Base-by-base conservation (phyloP, 2,888 invertebrate genomes). In the Chymomyza caudatula region DNA sequence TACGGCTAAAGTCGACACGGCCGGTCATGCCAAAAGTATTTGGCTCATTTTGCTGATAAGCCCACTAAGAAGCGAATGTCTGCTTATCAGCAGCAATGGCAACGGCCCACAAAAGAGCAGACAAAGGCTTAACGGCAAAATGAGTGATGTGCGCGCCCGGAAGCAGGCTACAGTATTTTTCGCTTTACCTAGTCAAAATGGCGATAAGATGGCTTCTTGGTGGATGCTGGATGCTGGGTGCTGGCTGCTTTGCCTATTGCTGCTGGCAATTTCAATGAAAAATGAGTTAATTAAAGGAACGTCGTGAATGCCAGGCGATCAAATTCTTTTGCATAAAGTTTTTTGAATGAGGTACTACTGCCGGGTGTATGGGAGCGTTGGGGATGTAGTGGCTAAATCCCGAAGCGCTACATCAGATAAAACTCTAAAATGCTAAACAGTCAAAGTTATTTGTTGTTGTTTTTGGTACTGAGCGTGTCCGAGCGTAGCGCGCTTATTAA, bases 281-380 rank as follows among this genome's bases (percentile, higher is more conserved):
- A 89, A 89, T 89, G 85, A 87, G 88, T 87, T 89, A 89, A 89
- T 89, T 89, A 89, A 85, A 85, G 87, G 77, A 79, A 81, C 78
- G 86, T 81, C 86, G 55, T 70, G 56, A 72, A 69, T 74, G 67
- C 80, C 77, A 69, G 75, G 65, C 76, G 76, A 83, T 80, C 86
- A 83, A 85, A 80, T 85, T 81, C 72, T 65, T 77, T 69, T 70
- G 67, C 51, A 63, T 53, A 67, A 57, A 17, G 52, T 53, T 60
- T 60, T 53, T 60, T 51, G 25, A 52, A 59, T 51, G 42, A 29
- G 29, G n/a, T n/a, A n/a, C 29, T 29, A 1, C 8, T 3, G 29
- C 29, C n/a, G n/a, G n/a, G n/a, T n/a, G n/a, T n/a, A 25, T 5
- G 8, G 29, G 29, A 37, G 29, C 57, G 57, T 64, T 63, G 13